These are phyloP conservation scores for Magallana angulata DNA, from an alignment of 1,140 invertebrate species.

Conservation along the genomic window DNA sequence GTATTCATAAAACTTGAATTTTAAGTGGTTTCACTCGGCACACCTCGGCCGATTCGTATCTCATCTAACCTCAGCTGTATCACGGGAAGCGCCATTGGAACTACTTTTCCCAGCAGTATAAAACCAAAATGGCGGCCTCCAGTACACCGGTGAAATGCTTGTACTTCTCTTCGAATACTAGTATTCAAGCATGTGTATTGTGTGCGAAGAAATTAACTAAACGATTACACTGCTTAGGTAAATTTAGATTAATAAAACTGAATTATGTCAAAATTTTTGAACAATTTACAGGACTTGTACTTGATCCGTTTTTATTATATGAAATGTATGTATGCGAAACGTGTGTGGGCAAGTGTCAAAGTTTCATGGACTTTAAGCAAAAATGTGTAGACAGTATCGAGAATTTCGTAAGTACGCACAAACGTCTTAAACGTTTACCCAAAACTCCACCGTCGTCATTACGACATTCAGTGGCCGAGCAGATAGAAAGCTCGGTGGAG, in stretches of 20 bases:
- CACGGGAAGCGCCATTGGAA: neutral
- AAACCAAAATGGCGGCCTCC: neutral
- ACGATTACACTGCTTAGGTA: neutral
- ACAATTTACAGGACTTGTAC: neutral
- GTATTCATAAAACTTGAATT: no score
- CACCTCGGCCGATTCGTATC: no score
- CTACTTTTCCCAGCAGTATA: neutral
- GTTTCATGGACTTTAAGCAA: neutral
- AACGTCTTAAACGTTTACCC: neutral
- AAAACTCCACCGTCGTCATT: constrained; percentile 14
- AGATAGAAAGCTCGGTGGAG: neutral
- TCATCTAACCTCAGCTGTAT: no score
- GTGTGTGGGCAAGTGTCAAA: neutral
- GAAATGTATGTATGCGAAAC: constrained; percentile 3
- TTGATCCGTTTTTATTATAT: neutral
- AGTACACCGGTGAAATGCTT: neutral
- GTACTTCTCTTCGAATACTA: neutral
- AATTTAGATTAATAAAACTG: neutral
- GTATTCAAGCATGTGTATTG: neutral
- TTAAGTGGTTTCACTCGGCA: no score
- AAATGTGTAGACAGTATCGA: neutral
- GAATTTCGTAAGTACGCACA: neutral
- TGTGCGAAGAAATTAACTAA: neutral
- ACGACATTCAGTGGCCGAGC: neutral
- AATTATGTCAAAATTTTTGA: neutral